Percentiles rank a stretch among this genome's conserved stretches.
Evolutionary conservation across 2,888 invertebrate species (phyloP).

Genomic region (Athalia rosae): DNA sequence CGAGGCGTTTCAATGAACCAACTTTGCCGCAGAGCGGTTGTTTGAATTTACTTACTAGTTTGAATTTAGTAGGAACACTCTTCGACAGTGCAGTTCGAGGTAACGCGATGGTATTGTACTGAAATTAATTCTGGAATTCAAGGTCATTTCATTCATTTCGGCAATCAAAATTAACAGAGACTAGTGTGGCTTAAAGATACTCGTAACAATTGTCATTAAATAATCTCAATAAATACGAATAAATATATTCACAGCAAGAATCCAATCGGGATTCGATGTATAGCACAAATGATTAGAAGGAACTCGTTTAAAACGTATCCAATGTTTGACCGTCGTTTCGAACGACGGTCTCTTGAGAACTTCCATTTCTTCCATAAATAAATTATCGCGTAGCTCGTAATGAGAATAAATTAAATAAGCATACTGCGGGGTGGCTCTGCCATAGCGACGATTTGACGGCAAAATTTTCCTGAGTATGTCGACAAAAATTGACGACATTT

Average conservation of each 20-base stretch:
- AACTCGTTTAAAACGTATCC: neutral
- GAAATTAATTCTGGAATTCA: neutral
- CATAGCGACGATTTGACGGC: too few relatives aligned
- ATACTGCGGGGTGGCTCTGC: too few relatives aligned
- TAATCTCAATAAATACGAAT: conserved; percentile 17
- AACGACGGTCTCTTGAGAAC: neutral
- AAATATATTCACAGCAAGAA: conserved; percentile 9
- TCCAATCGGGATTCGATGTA: neutral
- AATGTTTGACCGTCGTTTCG: neutral
- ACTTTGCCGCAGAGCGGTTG: neutral
- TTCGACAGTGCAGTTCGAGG: neutral
- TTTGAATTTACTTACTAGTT: neutral
- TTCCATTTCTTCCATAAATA: too few relatives aligned
- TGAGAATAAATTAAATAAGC: too few relatives aligned
- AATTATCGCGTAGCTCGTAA: too few relatives aligned
- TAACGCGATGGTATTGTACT: neutral
- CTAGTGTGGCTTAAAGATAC: neutral
- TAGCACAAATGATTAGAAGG: neutral
- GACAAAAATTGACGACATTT: neutral
- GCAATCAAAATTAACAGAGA: neutral
- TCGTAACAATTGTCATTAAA: conserved; percentile 19
- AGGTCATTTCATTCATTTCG: neutral
- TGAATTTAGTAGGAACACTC: too few relatives aligned
- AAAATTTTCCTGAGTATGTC: neutral
- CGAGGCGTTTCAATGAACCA: too few relatives aligned